Conservation (phyloP, 2,113 vertebrate species). For the Gavialis gangeticus region DNA sequence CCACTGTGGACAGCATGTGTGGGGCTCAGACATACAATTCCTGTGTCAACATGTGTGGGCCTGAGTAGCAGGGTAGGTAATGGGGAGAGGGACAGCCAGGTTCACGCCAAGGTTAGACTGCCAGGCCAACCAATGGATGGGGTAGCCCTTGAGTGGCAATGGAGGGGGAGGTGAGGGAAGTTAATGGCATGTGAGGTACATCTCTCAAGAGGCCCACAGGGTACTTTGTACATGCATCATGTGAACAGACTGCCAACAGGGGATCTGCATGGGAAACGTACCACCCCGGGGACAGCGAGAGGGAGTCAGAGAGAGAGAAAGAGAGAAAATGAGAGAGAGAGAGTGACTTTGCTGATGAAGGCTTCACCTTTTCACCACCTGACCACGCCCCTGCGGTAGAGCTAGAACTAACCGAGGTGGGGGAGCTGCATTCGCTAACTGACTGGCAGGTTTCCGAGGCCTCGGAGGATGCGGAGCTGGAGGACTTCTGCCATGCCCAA, state of each 20-base stretch:
- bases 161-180: background rate
- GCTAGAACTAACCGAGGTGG: constrained; percentile 92
- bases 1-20: too few relatives aligned
- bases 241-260: background rate
- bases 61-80: background rate
- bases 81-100: background rate
- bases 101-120: background rate
- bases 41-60: background rate
- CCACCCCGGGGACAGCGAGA: background rate
- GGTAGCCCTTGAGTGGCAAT: background rate
- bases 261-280: accelerated
- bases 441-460: constrained; percentile 98
- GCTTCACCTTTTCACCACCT: constrained; percentile 31
- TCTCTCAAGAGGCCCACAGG: background rate
- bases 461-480: constrained; percentile 97
- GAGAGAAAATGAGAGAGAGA: background rate
- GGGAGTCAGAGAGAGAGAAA: accelerated
- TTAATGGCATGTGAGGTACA: background rate
- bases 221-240: background rate
- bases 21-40: background rate
- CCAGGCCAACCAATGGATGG: background rate
- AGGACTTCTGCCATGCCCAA: constrained; percentile 89
- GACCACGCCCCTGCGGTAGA: background rate
- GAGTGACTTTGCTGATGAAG: background rate
- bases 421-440: constrained; percentile 98